A percentile compares a stretch with the other conserved stretches of the same genome.
phyloP scores from a whole-genome alignment of 2,888 invertebrate genomes.

The Melanostoma scalare region DNA sequence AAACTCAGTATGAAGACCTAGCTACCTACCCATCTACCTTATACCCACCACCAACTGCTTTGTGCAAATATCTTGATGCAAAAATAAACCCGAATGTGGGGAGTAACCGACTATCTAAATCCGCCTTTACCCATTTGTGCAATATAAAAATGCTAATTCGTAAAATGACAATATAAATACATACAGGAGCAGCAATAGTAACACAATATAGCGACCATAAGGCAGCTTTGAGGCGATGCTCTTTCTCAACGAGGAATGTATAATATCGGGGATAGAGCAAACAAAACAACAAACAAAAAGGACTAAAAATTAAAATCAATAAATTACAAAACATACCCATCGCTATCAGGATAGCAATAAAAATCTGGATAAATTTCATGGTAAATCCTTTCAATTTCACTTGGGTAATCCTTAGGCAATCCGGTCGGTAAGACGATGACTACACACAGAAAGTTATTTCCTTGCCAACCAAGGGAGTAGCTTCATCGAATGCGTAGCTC shows the following conservation, averaged over 20 bases:
- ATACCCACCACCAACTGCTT: too few relatives aligned
- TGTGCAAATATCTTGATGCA: constrained; percentile 57
- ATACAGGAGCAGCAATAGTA: constrained; percentile 23
- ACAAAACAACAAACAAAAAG: constrained; percentile 28
- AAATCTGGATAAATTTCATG: constrained; percentile 77
- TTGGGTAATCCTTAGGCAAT: constrained; percentile 76
- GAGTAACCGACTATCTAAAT: background rate
- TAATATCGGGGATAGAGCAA: constrained; percentile 1
- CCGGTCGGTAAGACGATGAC: constrained; percentile 47
- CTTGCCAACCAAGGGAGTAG: constrained; percentile 2
- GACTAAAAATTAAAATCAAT: constrained; percentile 72
- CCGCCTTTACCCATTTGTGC: background rate
- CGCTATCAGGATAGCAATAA: constrained; percentile 74
- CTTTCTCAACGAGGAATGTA: constrained; percentile 16
- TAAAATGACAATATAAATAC: constrained; percentile 62
- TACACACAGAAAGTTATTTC: constrained; percentile 10
- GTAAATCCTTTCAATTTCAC: constrained; percentile 77
- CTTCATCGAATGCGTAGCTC: constrained; percentile 43
- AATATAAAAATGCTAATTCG: constrained; percentile 69
- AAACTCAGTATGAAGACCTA: background rate
- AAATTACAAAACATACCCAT: constrained; percentile 74
- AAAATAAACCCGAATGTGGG: constrained; percentile 35
- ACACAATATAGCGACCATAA: constrained; percentile 52
- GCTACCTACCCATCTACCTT: background rate
- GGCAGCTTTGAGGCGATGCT: constrained; percentile 11